A percentile compares a stretch with the other conserved stretches of the same genome.
These are phyloP conservation scores for Apamea monoglypha DNA, from an alignment of 2,888 invertebrate genomes.

Conservation along the genomic window DNA sequence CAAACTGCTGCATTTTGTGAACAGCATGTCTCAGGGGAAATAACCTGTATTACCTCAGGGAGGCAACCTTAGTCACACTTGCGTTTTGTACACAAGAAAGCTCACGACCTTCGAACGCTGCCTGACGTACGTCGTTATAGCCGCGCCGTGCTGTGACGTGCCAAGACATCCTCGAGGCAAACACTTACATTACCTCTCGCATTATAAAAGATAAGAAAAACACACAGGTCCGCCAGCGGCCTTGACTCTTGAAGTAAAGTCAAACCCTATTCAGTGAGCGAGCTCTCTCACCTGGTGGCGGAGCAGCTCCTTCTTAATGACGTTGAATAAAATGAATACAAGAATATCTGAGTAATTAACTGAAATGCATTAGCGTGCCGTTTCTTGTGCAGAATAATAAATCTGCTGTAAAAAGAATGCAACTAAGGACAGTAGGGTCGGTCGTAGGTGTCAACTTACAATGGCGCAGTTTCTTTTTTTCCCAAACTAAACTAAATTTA, in stretches of 20 bases:
- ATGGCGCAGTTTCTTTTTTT: no score
- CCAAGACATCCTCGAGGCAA: not conserved
- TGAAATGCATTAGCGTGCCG: not conserved
- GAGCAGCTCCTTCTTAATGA: not conserved
- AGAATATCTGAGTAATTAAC: not conserved
- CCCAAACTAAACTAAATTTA: no score
- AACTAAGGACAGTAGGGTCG: no score
- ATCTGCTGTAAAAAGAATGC: not conserved
- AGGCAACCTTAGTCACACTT: not conserved
- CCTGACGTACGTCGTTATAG: not conserved
- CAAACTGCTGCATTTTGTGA: not conserved
- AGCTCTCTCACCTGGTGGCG: not conserved
- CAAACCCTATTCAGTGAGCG: not conserved
- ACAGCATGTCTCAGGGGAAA: not conserved
- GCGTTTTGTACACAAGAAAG: slow-evolving; percentile 2
- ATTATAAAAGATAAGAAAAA: not conserved
- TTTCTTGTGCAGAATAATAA: not conserved
- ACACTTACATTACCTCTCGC: not conserved
- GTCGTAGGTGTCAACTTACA: not conserved
- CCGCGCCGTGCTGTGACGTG: not conserved
- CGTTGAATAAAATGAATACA: not conserved
- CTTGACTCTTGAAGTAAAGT: not conserved
- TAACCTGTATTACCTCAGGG: not conserved
- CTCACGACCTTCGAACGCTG: not conserved
- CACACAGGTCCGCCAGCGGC: not conserved